A percentile compares a stretch with the other conserved stretches of the same genome.
Evolutionary conservation across 2,888 invertebrate species (phyloP).

Genomic region (Ypsolopha sequella): DNA sequence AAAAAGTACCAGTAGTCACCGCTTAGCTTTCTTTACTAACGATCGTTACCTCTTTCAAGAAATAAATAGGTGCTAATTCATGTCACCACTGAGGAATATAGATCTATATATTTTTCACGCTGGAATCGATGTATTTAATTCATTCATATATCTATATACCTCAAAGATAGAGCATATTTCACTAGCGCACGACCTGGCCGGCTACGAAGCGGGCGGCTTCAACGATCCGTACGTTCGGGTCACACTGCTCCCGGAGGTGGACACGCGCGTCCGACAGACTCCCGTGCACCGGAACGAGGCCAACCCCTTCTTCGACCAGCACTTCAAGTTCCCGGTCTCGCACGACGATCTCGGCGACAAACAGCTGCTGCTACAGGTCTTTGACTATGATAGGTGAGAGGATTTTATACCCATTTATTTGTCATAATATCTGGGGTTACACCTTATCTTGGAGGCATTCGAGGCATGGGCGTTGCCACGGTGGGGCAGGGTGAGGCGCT

Average conservation of each 20-base stretch:
- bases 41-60: no score
- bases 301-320: constrained; percentile 91
- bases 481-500: no score
- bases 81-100: no score
- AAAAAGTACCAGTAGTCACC: no score
- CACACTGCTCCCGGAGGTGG: constrained; percentile 85
- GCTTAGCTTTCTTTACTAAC: no score
- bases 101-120: no score
- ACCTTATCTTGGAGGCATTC: no score
- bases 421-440: no score
- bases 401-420: background rate
- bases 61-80: no score
- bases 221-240: constrained; percentile 91
- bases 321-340: constrained; percentile 93
- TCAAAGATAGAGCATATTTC: background rate
- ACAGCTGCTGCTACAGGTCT: constrained; percentile 80
- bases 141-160: background rate
- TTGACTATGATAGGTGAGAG: constrained; percentile 67
- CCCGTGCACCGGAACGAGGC: constrained; percentile 86
- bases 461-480: no score
- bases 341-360: constrained; percentile 88
- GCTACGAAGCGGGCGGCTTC: constrained; percentile 88
- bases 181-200: constrained; percentile 84
- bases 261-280: constrained; percentile 87
- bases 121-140: no score